Evolutionary conservation across 1,140 invertebrate genomes (phyloP).

Genomic region (Microplitis mediator): DNA sequence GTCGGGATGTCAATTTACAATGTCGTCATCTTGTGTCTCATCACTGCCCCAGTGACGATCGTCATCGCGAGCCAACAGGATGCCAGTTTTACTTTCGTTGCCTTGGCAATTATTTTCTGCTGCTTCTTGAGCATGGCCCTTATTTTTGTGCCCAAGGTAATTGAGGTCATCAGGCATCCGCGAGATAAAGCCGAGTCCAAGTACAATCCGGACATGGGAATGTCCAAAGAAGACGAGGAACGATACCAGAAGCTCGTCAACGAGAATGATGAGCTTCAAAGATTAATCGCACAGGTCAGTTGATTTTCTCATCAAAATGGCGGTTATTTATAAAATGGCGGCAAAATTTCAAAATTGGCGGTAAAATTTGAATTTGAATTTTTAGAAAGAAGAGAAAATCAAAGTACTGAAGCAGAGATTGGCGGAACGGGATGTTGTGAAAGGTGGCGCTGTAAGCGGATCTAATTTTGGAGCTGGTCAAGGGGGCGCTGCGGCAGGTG

Average conservation of each 20-base stretch:
- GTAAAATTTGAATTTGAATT: slow-evolving; percentile 28
- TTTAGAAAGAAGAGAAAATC: slow-evolving; percentile 89
- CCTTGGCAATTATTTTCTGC: slow-evolving; percentile 93
- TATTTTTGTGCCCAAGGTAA: slow-evolving; percentile 94
- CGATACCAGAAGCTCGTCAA: slow-evolving; percentile 88
- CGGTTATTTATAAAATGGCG: not conserved
- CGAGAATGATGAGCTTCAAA: slow-evolving; percentile 96
- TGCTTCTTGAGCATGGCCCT: slow-evolving; percentile 97
- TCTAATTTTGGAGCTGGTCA: slow-evolving; percentile 22
- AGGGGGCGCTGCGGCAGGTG: slow-evolving; percentile 44
- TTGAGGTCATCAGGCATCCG: slow-evolving; percentile 83
- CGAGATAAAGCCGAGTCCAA: slow-evolving; percentile 83
- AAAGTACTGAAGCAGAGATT: slow-evolving; percentile 78
- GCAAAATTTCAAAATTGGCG: not conserved
- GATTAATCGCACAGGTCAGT: slow-evolving; percentile 87
- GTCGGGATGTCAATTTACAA: slow-evolving; percentile 99
- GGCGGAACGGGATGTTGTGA: slow-evolving; percentile 72
- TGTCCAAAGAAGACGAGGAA: slow-evolving; percentile 95
- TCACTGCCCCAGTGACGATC: slow-evolving; percentile 95
- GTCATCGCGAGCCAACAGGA: slow-evolving; percentile 97
- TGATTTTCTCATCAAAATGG: not conserved
- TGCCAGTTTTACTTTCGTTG: slow-evolving; percentile 95
- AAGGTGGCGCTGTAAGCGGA: slow-evolving; percentile 40
- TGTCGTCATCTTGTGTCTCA: slow-evolving; percentile 95
- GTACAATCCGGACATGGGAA: slow-evolving; percentile 83